Conservation (phyloP, 2,113 vertebrate species). For the Cheirogaleus medius region DNA sequence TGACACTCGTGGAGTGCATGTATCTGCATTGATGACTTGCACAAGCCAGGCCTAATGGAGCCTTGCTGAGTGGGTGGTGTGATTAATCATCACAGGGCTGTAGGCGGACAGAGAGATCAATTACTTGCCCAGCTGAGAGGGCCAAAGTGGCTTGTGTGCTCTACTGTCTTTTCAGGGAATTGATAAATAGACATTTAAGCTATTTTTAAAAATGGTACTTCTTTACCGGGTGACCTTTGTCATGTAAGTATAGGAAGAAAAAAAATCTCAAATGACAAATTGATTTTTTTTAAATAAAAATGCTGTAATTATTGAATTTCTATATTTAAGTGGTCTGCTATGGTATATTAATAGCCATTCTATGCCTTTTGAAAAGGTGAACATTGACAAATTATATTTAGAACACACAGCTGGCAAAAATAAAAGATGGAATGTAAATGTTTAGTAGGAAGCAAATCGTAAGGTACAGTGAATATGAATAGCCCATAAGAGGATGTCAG, state of each 20-base stretch:
- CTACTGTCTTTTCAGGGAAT: neutral
- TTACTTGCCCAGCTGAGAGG: neutral
- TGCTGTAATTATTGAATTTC: neutral
- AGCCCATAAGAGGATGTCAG: neutral
- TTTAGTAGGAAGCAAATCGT: slow-evolving; percentile 10
- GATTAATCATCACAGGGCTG: neutral
- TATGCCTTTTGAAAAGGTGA: neutral
- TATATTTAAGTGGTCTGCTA: neutral
- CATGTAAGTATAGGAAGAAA: neutral
- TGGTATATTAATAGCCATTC: neutral
- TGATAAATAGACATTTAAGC: neutral
- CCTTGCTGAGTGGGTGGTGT: neutral
- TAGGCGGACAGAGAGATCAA: neutral
- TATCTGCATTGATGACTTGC: neutral
- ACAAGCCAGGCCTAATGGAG: neutral
- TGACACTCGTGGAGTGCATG: accelerated
- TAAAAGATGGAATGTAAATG: neutral
- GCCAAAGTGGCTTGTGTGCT: neutral
- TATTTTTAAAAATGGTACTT: neutral
- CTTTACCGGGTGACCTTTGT: neutral
- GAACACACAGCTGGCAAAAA: slow-evolving; percentile 31
- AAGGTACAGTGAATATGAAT: neutral
- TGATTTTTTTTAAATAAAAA: slow-evolving; percentile 22
- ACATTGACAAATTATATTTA: neutral
- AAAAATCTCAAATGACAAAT: neutral